Conservation (phyloP, 2,113 vertebrate species). For the Cardinalis cardinalis region DNA sequence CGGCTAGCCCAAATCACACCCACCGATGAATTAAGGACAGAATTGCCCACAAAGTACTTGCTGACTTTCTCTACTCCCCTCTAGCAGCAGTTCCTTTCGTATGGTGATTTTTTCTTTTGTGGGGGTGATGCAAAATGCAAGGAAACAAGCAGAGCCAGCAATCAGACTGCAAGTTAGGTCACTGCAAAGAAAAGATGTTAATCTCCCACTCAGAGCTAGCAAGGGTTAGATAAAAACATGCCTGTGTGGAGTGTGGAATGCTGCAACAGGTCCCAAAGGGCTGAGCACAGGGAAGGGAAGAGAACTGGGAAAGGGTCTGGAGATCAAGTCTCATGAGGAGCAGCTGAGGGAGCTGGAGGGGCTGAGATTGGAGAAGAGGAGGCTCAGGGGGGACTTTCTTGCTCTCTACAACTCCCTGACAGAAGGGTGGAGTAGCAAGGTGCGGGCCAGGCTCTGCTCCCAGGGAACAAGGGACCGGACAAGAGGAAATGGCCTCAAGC, state of each 20-base stretch:
- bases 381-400: background rate
- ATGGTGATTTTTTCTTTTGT: background rate
- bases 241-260: background rate
- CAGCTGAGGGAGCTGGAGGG: background rate
- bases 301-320: background rate
- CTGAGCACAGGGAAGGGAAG: background rate
- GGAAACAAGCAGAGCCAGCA: background rate
- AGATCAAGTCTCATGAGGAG: background rate
- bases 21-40: background rate
- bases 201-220: background rate
- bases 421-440: background rate
- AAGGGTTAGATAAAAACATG: background rate
- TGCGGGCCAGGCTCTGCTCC: background rate
- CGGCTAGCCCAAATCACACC: background rate
- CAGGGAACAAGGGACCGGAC: background rate
- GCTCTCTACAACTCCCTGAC: background rate
- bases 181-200: background rate
- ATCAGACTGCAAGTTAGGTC: background rate
- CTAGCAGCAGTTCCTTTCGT: background rate
- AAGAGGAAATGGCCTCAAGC: background rate
- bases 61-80: background rate
- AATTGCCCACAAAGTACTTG: background rate
- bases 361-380: background rate
- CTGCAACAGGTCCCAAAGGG: background rate
- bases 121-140: background rate